phyloP scores from a whole-genome alignment of 2,113 vertebrate genomes.

The Syrmaticus mikado region DNA sequence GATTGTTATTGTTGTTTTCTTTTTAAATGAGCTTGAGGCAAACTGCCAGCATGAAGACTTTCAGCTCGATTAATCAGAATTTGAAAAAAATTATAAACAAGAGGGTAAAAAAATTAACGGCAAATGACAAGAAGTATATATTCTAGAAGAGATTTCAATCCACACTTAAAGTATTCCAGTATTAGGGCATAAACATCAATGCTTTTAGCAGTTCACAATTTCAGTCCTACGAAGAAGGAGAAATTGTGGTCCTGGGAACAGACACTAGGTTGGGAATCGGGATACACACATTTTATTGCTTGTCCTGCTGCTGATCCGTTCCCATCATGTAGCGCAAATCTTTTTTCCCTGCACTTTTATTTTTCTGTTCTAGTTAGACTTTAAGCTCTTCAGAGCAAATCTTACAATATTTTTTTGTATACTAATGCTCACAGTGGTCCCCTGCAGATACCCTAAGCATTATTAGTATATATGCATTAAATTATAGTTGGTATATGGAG shows the following conservation, averaged over 20 bases:
- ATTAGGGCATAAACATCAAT: background rate
- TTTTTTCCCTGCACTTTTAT: background rate
- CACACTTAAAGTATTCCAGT: background rate
- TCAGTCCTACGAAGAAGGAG: background rate
- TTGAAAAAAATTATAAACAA: slow-evolving; percentile 18
- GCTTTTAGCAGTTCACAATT: background rate
- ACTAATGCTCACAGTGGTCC: background rate
- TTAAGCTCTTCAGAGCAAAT: background rate
- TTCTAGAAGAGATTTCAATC: background rate
- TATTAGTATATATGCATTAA: background rate
- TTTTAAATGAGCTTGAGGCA: slow-evolving; percentile 15
- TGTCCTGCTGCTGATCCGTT: background rate
- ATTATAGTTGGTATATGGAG: background rate
- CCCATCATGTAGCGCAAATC: background rate
- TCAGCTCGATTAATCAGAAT: background rate
- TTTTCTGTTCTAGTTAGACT: background rate
- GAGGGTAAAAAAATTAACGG: background rate
- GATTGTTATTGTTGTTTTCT: background rate
- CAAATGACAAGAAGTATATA: background rate
- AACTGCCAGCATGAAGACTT: slow-evolving; percentile 3
- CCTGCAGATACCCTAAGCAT: background rate
- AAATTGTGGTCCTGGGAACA: background rate
- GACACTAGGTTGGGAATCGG: background rate
- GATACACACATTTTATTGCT: background rate
- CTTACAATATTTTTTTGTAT: background rate